Evolutionary conservation across 1,140 invertebrate genomes (phyloP), one percentile per base, ranked within the genome.

Genomic region (Mya arenaria): DNA sequence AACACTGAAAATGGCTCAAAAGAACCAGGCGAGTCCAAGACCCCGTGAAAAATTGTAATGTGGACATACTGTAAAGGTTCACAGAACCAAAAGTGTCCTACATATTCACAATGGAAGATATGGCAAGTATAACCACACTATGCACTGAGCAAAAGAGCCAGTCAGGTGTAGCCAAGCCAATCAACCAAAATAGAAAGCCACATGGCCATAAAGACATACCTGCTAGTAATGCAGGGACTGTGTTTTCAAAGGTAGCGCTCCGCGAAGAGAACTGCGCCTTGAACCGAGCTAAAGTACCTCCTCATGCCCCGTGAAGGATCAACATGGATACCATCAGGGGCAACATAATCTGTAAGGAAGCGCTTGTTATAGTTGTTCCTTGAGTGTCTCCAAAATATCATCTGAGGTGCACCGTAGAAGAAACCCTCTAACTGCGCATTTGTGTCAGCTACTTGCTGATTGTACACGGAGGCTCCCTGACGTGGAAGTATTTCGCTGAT

Each of bases 281-380:
- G 23, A n/a, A 65, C 62, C 8, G 62, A 65, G 19, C 62, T 65
- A 19, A 37, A 65, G 23, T 65, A 65, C 1, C 62, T 32, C 1
- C 34, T 32, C 62, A 65, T 65, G 15, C 36, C 62, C 4, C 36
- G 4, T 37, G 23, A 8, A 37, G 8, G 36, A 19, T 65, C 62
- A 17, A 65, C 62, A 19, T 65, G 62, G 10, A 65, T n/a, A 3
- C 62, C 62, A 65, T 65, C 62, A 4, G 6, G 3, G 23, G 62
- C 30, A 6, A 65, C 62, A 37, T 65, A 65, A 6, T 65, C 62
- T 36, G 30, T 1, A 8, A 37, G 30, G 23, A 65, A 65, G 25
- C 62, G 62, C 10, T n/a, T 65, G 23, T 65, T 65, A 19, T 8
- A 65, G 34, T 65, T 65, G 36, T 65, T 65, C 25, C 62, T 65